These are phyloP conservation scores for Todus mexicanus DNA, from an alignment of 2,797 vertebrate genomes.

Conservation along the genomic window DNA sequence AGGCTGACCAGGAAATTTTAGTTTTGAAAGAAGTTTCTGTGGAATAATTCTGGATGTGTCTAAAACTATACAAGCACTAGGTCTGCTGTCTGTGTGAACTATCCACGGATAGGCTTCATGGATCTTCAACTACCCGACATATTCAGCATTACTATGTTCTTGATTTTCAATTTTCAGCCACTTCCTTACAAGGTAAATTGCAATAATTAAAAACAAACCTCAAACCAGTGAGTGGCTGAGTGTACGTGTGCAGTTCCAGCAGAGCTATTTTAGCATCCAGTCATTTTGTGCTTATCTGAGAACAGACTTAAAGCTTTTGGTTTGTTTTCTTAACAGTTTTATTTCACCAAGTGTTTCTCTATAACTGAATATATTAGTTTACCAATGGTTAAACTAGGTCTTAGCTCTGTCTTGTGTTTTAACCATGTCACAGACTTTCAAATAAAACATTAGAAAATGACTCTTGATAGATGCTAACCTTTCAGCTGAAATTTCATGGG, in stretches of 20 bases:
- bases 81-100: background rate
- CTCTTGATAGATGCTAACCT: background rate
- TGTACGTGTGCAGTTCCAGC: background rate
- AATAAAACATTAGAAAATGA: background rate
- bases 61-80: background rate
- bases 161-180: background rate
- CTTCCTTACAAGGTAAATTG: conserved; percentile 8
- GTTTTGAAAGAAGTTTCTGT: background rate
- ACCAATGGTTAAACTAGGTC: background rate
- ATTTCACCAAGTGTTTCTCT: background rate
- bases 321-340: background rate
- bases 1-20: background rate
- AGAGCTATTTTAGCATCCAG: background rate
- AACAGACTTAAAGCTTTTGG: background rate
- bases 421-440: background rate
- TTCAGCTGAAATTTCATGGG: background rate
- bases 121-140: too few relatives aligned
- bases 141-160: background rate
- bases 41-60: background rate
- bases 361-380: background rate
- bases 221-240: background rate
- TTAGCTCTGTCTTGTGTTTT: background rate
- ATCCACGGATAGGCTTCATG: background rate
- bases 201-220: conserved; percentile 17
- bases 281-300: background rate